Base-by-base conservation (phyloP, 2,797 vertebrate genomes). In the Sebastes minor region DNA sequence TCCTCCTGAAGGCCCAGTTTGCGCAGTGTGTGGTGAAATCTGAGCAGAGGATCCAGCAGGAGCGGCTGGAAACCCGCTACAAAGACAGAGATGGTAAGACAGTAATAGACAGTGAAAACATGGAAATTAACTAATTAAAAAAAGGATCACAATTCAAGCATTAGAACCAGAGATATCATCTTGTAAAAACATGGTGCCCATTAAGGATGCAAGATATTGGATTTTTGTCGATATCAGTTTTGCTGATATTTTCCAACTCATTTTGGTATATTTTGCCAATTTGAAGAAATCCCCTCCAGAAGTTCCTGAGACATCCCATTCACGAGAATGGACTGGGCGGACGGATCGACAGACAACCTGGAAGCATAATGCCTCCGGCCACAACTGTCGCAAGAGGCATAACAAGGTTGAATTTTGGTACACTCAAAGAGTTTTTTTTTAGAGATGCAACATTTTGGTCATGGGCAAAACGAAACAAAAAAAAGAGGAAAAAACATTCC, bases 11-110 rank as follows among this genome's bases (percentile, higher is more conserved):
- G 94, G 33, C 65, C 86, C 32, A 97, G 90, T 33, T 87, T 93
- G 62, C 85, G 89, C 59, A 97, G 89, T 0, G 92, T 92, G 85
- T 90, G 84, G 52, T 97, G 97, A 80, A 97, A 97, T 62, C 86
- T 96, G 61, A 96, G 87, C 64, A 97, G 32, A 0, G 94, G 90
- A 66, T 97, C 96, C 87, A 97, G 56, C 23, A 96, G 96, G 9
- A 96, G 89, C 12, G 87, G 89, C 92, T 97, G 96, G 86, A 98
- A 96, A 0, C 97, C 96, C 1, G 80, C 97, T 97, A 0, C 8
- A 66, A 68, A 12, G 14, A 69, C 2, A 62, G n/a, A 53, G 32
- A 56, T 20, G 52, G 14, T 5, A 11, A 33, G 27, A 33, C 25
- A 68, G 22, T 32, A 6, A 33, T 14, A 10, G 12, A 68, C 2